These are phyloP conservation scores for Sebastes nivosus DNA, from an alignment of 2,797 vertebrate species.

Conservation along the genomic window DNA sequence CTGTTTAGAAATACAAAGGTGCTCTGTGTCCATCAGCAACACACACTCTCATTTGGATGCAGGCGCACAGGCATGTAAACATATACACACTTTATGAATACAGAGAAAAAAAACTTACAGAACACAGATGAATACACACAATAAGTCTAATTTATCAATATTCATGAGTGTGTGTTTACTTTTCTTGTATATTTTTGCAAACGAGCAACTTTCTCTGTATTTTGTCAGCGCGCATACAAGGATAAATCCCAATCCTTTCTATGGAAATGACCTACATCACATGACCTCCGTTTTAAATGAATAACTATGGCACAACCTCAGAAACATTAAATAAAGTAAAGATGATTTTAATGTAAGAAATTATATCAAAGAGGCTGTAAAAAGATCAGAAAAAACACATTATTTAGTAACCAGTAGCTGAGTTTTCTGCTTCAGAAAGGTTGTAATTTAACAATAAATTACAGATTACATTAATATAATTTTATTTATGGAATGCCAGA, in stretches of 20 bases:
- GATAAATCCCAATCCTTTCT: not conserved
- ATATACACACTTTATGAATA: conserved; percentile 5
- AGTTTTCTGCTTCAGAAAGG: not conserved
- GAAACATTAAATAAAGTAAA: not conserved
- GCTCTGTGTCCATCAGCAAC: conserved; percentile 53
- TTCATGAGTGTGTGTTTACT: not conserved
- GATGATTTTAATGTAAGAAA: not conserved
- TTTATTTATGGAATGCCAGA: not conserved
- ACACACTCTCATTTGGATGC: conserved; percentile 37
- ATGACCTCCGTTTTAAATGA: not conserved
- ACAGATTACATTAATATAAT: not conserved
- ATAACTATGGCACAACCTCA: not conserved
- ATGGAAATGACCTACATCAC: not conserved
- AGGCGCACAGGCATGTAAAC: conserved; percentile 26
- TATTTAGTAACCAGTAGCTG: not conserved
- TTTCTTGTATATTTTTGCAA: not conserved
- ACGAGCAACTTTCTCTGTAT: not conserved
- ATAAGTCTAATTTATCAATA: not conserved
- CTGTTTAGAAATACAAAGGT: conserved; percentile 71
- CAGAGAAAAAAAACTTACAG: not conserved
- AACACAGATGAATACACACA: not conserved
- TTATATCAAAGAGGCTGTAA: not conserved
- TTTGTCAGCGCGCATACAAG: not conserved
- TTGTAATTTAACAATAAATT: conserved; percentile 13
- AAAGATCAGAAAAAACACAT: not conserved